Conservation (phyloP, 1,140 invertebrate species). For the Cydia fagiglandana region DNA sequence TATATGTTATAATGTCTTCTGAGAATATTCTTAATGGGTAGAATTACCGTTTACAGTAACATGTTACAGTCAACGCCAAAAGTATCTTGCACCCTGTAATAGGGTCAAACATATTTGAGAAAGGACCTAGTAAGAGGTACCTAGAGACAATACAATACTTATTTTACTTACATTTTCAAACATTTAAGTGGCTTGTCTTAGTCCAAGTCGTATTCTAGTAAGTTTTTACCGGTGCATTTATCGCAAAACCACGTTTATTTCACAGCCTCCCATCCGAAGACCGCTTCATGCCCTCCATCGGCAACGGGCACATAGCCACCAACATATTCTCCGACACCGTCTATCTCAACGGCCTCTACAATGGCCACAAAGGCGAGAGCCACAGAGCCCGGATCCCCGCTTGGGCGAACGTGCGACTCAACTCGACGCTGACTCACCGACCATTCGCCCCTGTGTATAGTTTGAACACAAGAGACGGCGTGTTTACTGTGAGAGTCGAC, state of each 20-base stretch:
- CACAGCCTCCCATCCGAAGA: slow-evolving; percentile 76
- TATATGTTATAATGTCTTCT: too few species aligned
- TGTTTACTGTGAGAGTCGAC: slow-evolving; percentile 71
- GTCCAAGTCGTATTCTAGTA: too few species aligned
- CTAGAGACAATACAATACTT: too few species aligned
- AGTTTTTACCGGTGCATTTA: too few species aligned
- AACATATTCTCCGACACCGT: slow-evolving; percentile 80
- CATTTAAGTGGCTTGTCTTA: too few species aligned
- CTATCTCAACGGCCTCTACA: slow-evolving; percentile 81
- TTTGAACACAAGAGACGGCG: slow-evolving; percentile 68
- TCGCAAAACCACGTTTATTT: slow-evolving; percentile 31
- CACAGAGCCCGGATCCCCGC: slow-evolving; percentile 80
- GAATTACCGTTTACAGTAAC: too few species aligned
- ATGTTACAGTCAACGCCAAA: too few species aligned
- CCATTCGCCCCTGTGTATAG: slow-evolving; percentile 66
- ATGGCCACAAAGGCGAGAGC: slow-evolving; percentile 77
- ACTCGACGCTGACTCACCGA: slow-evolving; percentile 65
- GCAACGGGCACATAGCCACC: slow-evolving; percentile 80
- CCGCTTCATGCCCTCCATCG: slow-evolving; percentile 80
- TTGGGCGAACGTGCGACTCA: slow-evolving; percentile 79
- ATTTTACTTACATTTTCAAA: too few species aligned
- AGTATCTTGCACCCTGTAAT: too few species aligned
- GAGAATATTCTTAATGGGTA: too few species aligned
- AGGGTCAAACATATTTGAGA: too few species aligned
- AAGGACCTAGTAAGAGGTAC: too few species aligned